phyloP scores from a whole-genome alignment of 2,888 invertebrate species.

The Oscheius sp. region DNA sequence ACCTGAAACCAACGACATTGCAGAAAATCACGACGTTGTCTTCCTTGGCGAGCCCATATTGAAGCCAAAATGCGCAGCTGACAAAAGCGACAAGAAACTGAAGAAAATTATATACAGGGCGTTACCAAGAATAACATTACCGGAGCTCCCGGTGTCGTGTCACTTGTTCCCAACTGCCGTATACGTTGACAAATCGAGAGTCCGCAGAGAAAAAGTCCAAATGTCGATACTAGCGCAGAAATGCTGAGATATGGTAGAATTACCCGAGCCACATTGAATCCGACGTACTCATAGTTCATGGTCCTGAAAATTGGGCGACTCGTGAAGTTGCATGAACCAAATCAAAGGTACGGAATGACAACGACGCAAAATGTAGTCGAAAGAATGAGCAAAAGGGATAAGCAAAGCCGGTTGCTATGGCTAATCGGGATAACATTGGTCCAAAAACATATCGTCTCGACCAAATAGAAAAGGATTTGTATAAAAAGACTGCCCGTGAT shows the following conservation, averaged over 20 bases:
- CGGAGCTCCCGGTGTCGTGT: slow-evolving; percentile 65
- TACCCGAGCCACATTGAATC: slow-evolving; percentile 20
- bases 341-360: too few relatives aligned
- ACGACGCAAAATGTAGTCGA: not conserved
- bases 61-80: slow-evolving; percentile 85
- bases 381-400: not conserved
- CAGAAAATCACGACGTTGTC: slow-evolving; percentile 82
- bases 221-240: slow-evolving; percentile 66
- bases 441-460: not conserved
- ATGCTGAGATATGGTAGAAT: slow-evolving; percentile 59
- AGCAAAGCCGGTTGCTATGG: not conserved
- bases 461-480: too few relatives aligned
- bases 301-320: too few relatives aligned
- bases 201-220: slow-evolving; percentile 69
- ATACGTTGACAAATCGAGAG: slow-evolving; percentile 67
- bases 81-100: slow-evolving; percentile 54
- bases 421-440: not conserved
- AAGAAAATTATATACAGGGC: too few relatives aligned
- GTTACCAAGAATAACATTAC: too few relatives aligned
- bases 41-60: slow-evolving; percentile 82
- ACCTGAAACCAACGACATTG: slow-evolving; percentile 81
- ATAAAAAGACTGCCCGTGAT: too few relatives aligned
- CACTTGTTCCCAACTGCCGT: slow-evolving; percentile 58
- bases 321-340: too few relatives aligned
- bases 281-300: slow-evolving; percentile 22